Evolutionary conservation across 2,888 invertebrate genomes (phyloP).

Genomic region (Hymenopus coronatus): DNA sequence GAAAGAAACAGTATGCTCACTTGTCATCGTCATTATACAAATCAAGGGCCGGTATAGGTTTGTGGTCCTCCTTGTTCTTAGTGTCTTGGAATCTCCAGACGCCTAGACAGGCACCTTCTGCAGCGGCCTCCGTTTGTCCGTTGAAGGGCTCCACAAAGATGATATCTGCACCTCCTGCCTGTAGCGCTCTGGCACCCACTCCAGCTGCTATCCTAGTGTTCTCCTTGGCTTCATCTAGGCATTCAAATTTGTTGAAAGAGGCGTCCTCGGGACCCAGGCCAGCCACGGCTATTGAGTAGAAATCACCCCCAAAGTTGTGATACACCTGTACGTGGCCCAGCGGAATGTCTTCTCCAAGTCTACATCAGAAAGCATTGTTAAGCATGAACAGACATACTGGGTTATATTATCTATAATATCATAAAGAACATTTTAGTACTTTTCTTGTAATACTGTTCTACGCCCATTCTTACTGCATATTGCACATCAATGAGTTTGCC

Average conservation of each 20-base stretch:
- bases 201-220: slow-evolving; percentile 47
- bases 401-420: too few relatives aligned
- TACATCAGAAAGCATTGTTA: not conserved
- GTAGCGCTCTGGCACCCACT: slow-evolving; percentile 50
- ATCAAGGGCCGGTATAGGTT: slow-evolving; percentile 44
- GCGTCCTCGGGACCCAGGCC: slow-evolving; percentile 42
- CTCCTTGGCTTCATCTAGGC: slow-evolving; percentile 45
- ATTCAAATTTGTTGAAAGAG: slow-evolving; percentile 45
- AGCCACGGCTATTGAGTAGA: slow-evolving; percentile 49
- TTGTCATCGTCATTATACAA: slow-evolving; percentile 38
- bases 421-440: too few relatives aligned
- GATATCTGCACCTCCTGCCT: slow-evolving; percentile 49
- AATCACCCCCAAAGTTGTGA: slow-evolving; percentile 46
- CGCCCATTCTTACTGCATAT: too few relatives aligned
- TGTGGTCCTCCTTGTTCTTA: slow-evolving; percentile 48
- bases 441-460: too few relatives aligned
- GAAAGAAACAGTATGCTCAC: not conserved
- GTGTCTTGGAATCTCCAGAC: slow-evolving; percentile 47
- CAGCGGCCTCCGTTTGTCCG: slow-evolving; percentile 46
- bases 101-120: slow-evolving; percentile 48
- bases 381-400: too few relatives aligned
- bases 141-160: slow-evolving; percentile 59
- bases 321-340: slow-evolving; percentile 34
- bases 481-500: too few relatives aligned
- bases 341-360: not conserved